Evolutionary conservation across 2,888 invertebrate genomes (phyloP).

Genomic region (Aspidapion aeneum): DNA sequence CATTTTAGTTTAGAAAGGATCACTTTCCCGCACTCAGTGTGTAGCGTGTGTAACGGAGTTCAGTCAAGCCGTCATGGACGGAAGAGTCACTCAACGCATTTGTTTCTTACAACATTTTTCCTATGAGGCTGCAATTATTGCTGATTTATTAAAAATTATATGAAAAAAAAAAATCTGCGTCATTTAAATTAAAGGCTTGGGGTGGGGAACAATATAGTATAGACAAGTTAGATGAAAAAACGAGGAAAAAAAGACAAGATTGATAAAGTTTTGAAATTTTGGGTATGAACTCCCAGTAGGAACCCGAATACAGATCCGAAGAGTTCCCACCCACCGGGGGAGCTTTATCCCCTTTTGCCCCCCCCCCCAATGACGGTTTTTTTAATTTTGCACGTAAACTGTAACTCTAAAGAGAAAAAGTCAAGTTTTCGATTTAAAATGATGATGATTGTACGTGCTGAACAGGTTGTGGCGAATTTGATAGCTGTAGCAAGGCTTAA

Average conservation of each 20-base stretch:
- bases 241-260: neutral
- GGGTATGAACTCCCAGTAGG: neutral
- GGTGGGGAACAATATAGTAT: neutral
- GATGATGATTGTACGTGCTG: too few species aligned
- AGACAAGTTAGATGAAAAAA: neutral
- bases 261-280: neutral
- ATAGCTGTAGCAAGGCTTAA: too few species aligned
- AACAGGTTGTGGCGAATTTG: neutral
- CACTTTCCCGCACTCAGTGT: too few species aligned
- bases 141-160: too few species aligned
- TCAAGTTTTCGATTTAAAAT: neutral
- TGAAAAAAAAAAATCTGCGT: too few species aligned
- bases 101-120: too few species aligned
- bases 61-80: too few species aligned
- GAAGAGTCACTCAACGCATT: too few species aligned
- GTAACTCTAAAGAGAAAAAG: neutral
- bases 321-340: neutral
- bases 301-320: neutral
- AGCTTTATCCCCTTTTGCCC: neutral
- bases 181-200: neutral
- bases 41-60: too few species aligned
- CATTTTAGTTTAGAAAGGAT: too few species aligned
- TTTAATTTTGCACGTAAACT: neutral
- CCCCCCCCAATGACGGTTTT: neutral
- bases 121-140: too few species aligned